phyloP scores from a whole-genome alignment of 2,888 invertebrate species.

The Cryptophagus acutangulus region DNA sequence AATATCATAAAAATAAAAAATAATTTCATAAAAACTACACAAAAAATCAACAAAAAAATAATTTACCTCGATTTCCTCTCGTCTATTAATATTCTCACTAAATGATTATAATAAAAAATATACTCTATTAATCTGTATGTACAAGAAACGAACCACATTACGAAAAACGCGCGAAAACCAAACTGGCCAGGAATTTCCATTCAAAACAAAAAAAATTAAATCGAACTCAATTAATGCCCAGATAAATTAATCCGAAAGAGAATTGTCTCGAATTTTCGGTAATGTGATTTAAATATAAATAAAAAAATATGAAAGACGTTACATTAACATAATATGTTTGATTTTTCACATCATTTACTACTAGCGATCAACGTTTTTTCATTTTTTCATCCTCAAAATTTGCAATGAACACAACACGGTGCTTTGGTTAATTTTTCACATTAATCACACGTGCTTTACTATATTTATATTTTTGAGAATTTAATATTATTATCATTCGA shows the following conservation, averaged over 20 bases:
- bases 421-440: slow-evolving; percentile 39
- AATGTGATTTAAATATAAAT: slow-evolving; percentile 14
- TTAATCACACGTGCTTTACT: slow-evolving; percentile 24
- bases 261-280: slow-evolving; percentile 13
- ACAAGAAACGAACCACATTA: slow-evolving; percentile 28
- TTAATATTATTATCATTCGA: slow-evolving; percentile 23
- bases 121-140: slow-evolving; percentile 28
- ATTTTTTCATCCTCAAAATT: slow-evolving; percentile 22
- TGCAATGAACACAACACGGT: slow-evolving; percentile 48
- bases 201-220: slow-evolving; percentile 4
- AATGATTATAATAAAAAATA: no score
- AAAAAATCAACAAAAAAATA: slow-evolving; percentile 1
- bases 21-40: not conserved
- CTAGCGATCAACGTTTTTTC: slow-evolving; percentile 17
- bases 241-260: slow-evolving; percentile 13
- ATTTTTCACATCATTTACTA: slow-evolving; percentile 26
- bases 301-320: slow-evolving; percentile 16
- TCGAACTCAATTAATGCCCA: slow-evolving; percentile 22
- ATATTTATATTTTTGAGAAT: slow-evolving; percentile 20
- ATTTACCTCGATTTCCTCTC: slow-evolving; percentile 11
- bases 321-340: slow-evolving; percentile 16
- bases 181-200: slow-evolving; percentile 23
- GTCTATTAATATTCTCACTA: no score
- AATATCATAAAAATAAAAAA: not conserved
- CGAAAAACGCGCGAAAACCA: no score